Conservation (phyloP, 1,140 invertebrate genomes). For the Drosophila ogumai region DNA sequence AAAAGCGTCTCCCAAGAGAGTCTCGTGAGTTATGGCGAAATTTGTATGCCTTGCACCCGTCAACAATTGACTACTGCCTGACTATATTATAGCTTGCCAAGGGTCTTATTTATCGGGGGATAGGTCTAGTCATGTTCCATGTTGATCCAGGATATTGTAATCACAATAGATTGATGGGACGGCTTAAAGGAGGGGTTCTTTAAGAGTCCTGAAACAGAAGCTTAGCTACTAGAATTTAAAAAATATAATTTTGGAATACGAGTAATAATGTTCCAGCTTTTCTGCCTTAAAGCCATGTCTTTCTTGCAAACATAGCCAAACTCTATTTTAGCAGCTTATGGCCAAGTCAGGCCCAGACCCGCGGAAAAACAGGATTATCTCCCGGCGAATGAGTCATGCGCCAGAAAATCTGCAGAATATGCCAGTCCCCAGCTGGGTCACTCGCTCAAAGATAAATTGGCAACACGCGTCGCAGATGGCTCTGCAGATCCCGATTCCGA, state of each 20-base stretch:
- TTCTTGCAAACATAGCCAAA: constrained; percentile 4
- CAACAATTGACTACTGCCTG: constrained; percentile 44
- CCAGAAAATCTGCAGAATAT: constrained; percentile 46
- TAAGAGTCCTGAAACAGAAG: no score
- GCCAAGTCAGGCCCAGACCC: neutral
- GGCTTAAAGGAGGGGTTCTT: neutral
- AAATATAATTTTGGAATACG: neutral
- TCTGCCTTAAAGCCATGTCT: neutral
- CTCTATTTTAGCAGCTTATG: constrained; percentile 23
- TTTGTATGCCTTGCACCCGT: constrained; percentile 75
- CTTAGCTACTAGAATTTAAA: no score
- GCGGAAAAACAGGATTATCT: constrained; percentile 67
- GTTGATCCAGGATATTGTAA: constrained; percentile 24
- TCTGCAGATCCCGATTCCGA: constrained; percentile 5
- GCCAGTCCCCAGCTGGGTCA: constrained; percentile 61
- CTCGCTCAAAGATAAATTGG: constrained; percentile 73
- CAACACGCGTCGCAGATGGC: constrained; percentile 73
- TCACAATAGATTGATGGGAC: constrained; percentile 4
- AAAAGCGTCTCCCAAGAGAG: constrained; percentile 38
- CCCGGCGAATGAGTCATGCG: constrained; percentile 57
- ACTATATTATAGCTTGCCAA: constrained; percentile 25
- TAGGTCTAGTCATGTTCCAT: constrained; percentile 25
- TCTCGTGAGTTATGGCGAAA: constrained; percentile 62
- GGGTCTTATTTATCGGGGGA: constrained; percentile 33
- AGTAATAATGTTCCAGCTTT: neutral